Evolutionary conservation across 1,140 invertebrate species (phyloP).

Genomic region (Sitophilus oryzae): DNA sequence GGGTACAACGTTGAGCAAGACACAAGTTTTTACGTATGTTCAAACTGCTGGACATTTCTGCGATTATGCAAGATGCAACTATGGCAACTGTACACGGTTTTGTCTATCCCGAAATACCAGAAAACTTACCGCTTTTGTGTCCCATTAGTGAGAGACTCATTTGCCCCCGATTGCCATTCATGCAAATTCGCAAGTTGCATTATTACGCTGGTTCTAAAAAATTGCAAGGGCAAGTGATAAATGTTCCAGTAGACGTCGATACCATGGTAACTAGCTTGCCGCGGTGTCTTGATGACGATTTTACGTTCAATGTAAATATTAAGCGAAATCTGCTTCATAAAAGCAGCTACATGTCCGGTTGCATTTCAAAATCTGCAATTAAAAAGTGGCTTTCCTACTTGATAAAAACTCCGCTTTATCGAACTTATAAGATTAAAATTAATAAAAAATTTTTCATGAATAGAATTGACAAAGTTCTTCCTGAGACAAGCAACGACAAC

Average conservation of each 20-base stretch:
- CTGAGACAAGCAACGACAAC: too few relatives aligned
- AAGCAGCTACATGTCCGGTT: neutral
- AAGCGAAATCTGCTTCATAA: constrained; percentile 1
- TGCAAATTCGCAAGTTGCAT: neutral
- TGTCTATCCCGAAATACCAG: neutral
- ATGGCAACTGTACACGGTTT: neutral
- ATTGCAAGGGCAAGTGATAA: too few relatives aligned
- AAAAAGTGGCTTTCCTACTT: neutral
- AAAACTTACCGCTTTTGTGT: neutral
- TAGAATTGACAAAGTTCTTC: too few relatives aligned
- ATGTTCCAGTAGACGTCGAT: neutral
- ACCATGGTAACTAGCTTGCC: neutral
- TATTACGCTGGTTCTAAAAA: neutral
- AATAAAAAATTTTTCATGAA: too few relatives aligned
- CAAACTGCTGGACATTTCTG: neutral
- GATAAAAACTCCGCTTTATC: neutral
- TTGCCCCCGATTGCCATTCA: neutral
- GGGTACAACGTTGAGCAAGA: too few relatives aligned
- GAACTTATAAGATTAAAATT: too few relatives aligned
- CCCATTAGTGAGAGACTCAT: neutral
- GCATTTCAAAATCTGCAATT: neutral
- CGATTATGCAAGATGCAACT: neutral
- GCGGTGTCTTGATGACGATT: neutral
- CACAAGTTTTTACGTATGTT: too few relatives aligned
- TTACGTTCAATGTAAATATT: neutral